phyloP scores from a whole-genome alignment of 2,113 vertebrate species.

The Scalopus aquaticus region DNA sequence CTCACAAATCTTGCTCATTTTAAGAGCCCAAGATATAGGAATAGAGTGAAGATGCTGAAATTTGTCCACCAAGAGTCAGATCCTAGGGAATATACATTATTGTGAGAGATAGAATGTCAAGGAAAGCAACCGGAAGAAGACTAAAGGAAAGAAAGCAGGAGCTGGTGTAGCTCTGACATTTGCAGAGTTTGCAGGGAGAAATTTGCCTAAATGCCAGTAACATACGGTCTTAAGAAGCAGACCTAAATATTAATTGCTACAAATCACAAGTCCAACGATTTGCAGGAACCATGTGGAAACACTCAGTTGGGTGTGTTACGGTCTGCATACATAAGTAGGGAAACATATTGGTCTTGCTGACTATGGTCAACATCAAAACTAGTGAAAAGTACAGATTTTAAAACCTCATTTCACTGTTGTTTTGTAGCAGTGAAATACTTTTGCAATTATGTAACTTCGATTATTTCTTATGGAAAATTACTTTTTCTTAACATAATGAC shows the following conservation, averaged over 20 bases:
- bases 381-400: conserved; percentile 52
- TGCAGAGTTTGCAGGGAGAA: conserved; percentile 10
- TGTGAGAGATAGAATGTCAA: neutral
- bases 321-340: neutral
- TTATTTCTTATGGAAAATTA: conserved; percentile 66
- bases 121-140: neutral
- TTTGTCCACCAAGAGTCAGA: neutral
- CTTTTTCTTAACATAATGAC: conserved; percentile 58
- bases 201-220: neutral
- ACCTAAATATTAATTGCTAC: conserved; percentile 53
- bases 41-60: neutral
- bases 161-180: neutral
- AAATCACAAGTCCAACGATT: conserved; percentile 24
- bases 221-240: neutral
- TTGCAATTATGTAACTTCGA: conserved; percentile 35
- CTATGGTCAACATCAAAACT: conserved; percentile 4
- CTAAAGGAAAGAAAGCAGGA: neutral
- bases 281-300: conserved; percentile 46
- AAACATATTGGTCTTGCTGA: neutral
- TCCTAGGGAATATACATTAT: neutral
- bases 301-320: neutral
- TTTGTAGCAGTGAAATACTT: conserved; percentile 59
- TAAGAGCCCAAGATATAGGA: neutral
- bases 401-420: conserved; percentile 58
- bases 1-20: neutral